phyloP scores from a whole-genome alignment of 2,113 vertebrate genomes.

The Falco punctatus region DNA sequence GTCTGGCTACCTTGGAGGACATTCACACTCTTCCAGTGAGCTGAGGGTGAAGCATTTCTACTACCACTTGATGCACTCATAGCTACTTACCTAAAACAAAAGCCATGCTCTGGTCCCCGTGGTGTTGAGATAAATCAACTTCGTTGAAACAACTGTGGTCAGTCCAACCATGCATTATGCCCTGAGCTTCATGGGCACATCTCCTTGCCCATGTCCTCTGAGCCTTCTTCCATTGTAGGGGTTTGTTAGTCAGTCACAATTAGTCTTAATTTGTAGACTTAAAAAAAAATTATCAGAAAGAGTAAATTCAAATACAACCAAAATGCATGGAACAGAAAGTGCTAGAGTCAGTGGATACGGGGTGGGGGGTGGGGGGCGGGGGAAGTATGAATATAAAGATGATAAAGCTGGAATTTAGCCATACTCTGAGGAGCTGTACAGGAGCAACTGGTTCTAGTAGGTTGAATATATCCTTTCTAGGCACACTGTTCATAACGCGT shows the following conservation, averaged over 20 bases:
- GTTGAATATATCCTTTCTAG: neutral
- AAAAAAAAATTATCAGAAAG: neutral
- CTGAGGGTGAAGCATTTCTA: neutral
- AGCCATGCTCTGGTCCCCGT: neutral
- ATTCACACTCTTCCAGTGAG: neutral
- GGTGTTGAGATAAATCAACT: neutral
- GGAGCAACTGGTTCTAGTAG: neutral
- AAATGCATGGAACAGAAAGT: neutral
- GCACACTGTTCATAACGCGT: neutral
- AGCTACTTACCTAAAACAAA: neutral
- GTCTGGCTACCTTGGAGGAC: neutral
- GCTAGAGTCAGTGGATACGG: neutral
- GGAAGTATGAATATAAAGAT: neutral
- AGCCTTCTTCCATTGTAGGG: neutral
- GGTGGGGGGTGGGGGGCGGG: too few relatives aligned
- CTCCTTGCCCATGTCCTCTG: neutral
- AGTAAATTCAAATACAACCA: neutral
- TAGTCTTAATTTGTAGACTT: neutral
- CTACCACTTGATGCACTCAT: neutral
- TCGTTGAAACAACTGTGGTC: neutral
- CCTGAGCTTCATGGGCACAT: neutral
- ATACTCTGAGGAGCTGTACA: neutral
- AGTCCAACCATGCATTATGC: neutral
- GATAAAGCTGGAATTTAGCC: neutral
- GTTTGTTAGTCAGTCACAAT: neutral